Evolutionary conservation across 2,888 invertebrate genomes (phyloP), one percentile per base, ranked within the genome.

Genomic region (Diaperis boleti): DNA sequence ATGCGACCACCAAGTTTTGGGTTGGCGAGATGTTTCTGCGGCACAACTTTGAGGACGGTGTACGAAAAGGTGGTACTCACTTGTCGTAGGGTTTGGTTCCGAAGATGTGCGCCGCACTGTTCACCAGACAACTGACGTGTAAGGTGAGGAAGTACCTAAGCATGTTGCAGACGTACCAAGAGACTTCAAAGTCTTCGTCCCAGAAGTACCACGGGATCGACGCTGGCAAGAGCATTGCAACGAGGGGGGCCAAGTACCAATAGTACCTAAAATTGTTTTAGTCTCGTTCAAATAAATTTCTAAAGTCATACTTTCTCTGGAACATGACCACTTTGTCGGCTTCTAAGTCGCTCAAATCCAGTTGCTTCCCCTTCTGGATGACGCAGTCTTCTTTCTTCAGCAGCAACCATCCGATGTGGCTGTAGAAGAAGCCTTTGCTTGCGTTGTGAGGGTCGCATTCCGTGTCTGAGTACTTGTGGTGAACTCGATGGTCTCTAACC

Each of bases 321-420:
- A 93, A 92, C n/a, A n/a, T n/a, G n/a, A n/a, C n/a, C n/a, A n/a
- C n/a, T n/a, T n/a, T n/a, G n/a, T n/a, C n/a, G n/a, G n/a, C n/a
- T n/a, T n/a, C n/a, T n/a, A n/a, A n/a, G n/a, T n/a, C n/a, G n/a
- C n/a, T n/a, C n/a, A n/a, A n/a, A n/a, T n/a, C n/a, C n/a, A n/a
- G n/a, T n/a, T n/a, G n/a, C n/a, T n/a, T n/a, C n/a, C n/a, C n/a
- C n/a, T n/a, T n/a, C n/a, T n/a, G n/a, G n/a, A n/a, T n/a, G n/a
- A n/a, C n/a, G n/a, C n/a, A n/a, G n/a, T n/a, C n/a, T n/a, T n/a
- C n/a, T 79, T 97, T 96, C 66, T 89, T 87, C 49, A 91, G 82
- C 84, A 96, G 85, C 67, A 97, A 83, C 96, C 97, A 97, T 14
- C 97, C 97, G 78, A 96, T 92, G 80, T 97, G 97, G 0, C 95